These are phyloP conservation scores for Orcinus orca DNA, from an alignment of 2,113 vertebrate species.

Conservation along the genomic window DNA sequence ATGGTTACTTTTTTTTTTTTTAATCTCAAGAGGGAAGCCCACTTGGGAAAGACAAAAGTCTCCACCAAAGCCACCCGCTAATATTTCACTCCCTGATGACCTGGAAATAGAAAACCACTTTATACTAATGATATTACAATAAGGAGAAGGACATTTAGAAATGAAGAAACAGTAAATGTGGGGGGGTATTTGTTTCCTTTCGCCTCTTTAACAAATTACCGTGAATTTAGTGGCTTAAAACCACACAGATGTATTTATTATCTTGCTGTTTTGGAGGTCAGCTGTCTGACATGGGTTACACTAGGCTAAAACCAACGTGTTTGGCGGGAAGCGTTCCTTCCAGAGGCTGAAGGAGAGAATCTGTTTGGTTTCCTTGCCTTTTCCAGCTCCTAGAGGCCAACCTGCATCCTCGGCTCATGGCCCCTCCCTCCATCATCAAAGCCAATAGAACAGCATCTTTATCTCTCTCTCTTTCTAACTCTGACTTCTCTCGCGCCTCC, in stretches of 20 bases:
- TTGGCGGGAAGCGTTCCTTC: neutral
- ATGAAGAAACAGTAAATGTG: neutral
- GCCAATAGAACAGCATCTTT: neutral
- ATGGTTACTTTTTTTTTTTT: neutral
- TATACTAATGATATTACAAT: neutral
- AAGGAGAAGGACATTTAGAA: neutral
- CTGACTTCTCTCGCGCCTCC: neutral
- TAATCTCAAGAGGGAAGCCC: neutral
- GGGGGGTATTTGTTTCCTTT: neutral
- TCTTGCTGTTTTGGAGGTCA: neutral
- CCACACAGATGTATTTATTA: neutral
- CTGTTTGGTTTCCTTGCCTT: fast-evolving
- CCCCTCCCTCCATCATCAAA: neutral
- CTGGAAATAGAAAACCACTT: slow-evolving; percentile 12
- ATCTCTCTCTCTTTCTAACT: neutral
- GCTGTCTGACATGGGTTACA: neutral
- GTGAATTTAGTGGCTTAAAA: neutral
- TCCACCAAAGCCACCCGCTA: neutral
- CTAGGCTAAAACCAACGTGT: neutral
- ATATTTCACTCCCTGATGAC: neutral
- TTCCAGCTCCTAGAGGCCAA: neutral
- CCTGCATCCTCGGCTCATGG: neutral
- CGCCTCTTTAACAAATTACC: neutral
- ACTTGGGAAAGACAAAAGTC: neutral
- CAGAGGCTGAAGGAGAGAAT: neutral